These are phyloP conservation scores for Thaumatotibia leucotreta DNA, from an alignment of 1,140 invertebrate genomes.

Conservation along the genomic window DNA sequence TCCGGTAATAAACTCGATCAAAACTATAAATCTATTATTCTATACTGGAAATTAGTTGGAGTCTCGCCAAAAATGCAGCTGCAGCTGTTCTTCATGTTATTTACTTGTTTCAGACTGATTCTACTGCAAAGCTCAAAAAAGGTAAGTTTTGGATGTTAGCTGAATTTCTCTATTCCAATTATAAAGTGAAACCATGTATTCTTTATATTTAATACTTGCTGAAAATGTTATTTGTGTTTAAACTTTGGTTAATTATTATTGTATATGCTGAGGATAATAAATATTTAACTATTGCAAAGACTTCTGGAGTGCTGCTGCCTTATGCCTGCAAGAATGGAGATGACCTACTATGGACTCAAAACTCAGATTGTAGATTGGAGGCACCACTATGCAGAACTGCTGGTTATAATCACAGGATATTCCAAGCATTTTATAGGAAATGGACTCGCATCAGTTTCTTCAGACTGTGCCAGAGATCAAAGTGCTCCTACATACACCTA, in stretches of 20 bases:
- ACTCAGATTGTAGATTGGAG: slow-evolving; percentile 11
- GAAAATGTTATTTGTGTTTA: slow-evolving; percentile 6
- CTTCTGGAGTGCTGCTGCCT: background rate
- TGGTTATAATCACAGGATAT: background rate
- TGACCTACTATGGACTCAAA: background rate
- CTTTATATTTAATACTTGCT: background rate
- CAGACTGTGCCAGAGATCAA: background rate
- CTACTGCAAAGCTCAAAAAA: slow-evolving; percentile 54
- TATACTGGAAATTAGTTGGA: slow-evolving; percentile 21
- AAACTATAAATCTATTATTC: slow-evolving; percentile 16
- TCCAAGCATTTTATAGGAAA: background rate
- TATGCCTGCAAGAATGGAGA: slow-evolving; percentile 11
- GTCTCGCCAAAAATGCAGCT: slow-evolving; percentile 20
- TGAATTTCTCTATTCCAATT: background rate
- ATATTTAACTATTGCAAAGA: background rate
- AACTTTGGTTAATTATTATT: background rate
- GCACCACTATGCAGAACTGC: slow-evolving; percentile 4
- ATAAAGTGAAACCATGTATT: background rate
- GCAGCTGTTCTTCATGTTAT: slow-evolving; percentile 16
- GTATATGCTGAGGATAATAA: background rate
- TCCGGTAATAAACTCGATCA: slow-evolving; percentile 26
- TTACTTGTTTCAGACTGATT: slow-evolving; percentile 66
- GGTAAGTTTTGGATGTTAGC: slow-evolving; percentile 54
- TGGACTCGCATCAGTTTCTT: background rate
- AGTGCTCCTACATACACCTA: background rate